Conservation (phyloP, 2,888 invertebrate genomes). For the Drosophila neutralis region DNA sequence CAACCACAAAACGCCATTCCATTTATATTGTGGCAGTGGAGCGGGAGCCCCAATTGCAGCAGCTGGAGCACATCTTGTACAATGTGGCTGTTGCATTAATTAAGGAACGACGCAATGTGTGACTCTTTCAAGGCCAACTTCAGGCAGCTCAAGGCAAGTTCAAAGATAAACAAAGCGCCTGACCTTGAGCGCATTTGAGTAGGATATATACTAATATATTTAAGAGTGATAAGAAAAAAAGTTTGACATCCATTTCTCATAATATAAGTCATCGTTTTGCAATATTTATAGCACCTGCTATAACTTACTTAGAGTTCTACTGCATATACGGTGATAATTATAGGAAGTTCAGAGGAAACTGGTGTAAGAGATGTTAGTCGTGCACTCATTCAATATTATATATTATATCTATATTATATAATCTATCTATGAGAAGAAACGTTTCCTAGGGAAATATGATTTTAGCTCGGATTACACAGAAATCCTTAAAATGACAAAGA, state of each 20-base stretch:
- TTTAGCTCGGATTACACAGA: background rate
- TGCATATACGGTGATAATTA: background rate
- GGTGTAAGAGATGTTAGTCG: background rate
- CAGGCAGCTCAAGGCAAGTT: background rate
- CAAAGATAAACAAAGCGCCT: background rate
- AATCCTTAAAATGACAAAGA: background rate
- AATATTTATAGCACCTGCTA: background rate
- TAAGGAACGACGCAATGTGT: conserved; percentile 7
- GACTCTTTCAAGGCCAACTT: conserved; percentile 31
- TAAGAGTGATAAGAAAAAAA: background rate
- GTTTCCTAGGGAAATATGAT: background rate
- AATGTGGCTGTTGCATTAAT: conserved; percentile 19
- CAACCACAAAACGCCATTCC: conserved; percentile 16
- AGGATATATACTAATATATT: background rate
- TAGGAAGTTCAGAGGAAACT: background rate
- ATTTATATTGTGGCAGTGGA: conserved; percentile 16
- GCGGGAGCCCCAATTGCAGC: background rate
- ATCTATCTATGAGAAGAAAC: background rate
- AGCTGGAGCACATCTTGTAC: conserved; percentile 36
- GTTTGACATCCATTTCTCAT: background rate
- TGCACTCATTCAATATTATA: background rate
- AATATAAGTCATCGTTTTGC: background rate
- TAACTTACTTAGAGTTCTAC: background rate
- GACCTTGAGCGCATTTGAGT: conserved; percentile 13
- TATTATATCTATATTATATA: too few relatives aligned